phyloP scores from a whole-genome alignment of 2,113 vertebrate genomes.

The Catharus minimus region DNA sequence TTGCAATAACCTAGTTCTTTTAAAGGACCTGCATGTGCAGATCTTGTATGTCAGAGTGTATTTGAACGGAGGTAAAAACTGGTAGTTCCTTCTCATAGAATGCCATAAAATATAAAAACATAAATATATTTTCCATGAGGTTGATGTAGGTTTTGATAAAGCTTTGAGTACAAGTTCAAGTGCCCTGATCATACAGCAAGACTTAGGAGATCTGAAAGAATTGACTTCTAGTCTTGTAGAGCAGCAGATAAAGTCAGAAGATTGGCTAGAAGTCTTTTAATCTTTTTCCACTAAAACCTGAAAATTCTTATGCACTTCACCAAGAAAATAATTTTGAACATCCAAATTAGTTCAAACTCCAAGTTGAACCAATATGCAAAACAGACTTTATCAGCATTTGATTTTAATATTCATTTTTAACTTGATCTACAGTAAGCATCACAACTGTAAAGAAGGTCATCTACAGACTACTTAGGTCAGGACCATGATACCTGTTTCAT shows the following conservation, averaged over 20 bases:
- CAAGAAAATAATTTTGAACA: background rate
- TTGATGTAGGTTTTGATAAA: background rate
- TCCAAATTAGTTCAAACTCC: background rate
- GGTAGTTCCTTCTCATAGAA: background rate
- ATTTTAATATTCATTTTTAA: background rate
- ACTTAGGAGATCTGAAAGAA: background rate
- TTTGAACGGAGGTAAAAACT: background rate
- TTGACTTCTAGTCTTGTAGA: background rate
- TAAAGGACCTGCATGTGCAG: background rate
- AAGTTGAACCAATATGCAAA: background rate
- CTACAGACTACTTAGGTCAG: background rate
- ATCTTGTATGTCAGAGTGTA: background rate
- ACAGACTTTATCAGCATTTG: background rate
- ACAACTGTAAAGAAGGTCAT: background rate
- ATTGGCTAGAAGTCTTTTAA: background rate
- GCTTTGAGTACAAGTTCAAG: background rate
- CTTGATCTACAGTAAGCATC: background rate
- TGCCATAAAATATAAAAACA: background rate
- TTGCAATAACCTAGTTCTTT: background rate
- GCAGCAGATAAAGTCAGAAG: background rate
- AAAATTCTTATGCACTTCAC: background rate
- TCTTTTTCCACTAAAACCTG: background rate
- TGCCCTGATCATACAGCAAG: background rate
- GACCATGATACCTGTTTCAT: background rate
- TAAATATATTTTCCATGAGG: background rate